Evolutionary conservation across 1,140 invertebrate genomes (phyloP), one percentile per base, ranked within the genome.

Genomic region (Bacillus rossius): DNA sequence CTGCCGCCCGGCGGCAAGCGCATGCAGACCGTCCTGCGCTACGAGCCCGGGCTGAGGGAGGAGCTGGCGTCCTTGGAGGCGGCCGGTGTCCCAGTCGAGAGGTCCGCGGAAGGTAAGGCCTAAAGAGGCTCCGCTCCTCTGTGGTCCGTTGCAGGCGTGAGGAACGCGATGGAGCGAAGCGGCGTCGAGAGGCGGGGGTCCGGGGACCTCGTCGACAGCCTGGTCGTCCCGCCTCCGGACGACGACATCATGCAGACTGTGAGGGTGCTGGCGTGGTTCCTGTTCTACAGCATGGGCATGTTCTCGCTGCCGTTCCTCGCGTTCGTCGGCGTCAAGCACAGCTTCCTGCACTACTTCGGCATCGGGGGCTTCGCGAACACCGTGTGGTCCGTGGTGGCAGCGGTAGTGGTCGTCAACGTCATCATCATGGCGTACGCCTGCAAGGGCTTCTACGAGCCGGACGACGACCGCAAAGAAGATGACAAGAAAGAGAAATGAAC

Each of bases 201-300:
- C 26, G 26, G 2, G 2, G 16, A 17, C 16, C 20, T 45, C 3
- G 4, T 14, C 14, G 47, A 49, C 22, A 7, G 5, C 23, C 5
- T 14, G 13, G 17, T 14, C n/a, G 22, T 49, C 26, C 14, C 52
- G 38, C 37, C 52, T 19, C 25, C 1, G 14, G n/a, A 23, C 8
- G n/a, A 16, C 22, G 23, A 20, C 8, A 10, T 19, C 8, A 8
- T 42, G 8, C 43, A 60, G 23, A 40, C 45, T 40, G 42, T 47
- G 1, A 57, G 70, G 59, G 83, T 82, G n/a, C 69, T 89, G 34
- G 75, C 79, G 41, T 81, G 80, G 62, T 71, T 93, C 14, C 78
- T 91, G 40, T 73, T 91, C n/a, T 91, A 86, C 65, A 92, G 87
- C 73, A 68, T 85, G 43, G 80, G 87, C 3, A 92, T 93, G 89